These are phyloP conservation scores for Dione vanillae DNA, from an alignment of 2,888 invertebrate genomes.

Conservation along the genomic window DNA sequence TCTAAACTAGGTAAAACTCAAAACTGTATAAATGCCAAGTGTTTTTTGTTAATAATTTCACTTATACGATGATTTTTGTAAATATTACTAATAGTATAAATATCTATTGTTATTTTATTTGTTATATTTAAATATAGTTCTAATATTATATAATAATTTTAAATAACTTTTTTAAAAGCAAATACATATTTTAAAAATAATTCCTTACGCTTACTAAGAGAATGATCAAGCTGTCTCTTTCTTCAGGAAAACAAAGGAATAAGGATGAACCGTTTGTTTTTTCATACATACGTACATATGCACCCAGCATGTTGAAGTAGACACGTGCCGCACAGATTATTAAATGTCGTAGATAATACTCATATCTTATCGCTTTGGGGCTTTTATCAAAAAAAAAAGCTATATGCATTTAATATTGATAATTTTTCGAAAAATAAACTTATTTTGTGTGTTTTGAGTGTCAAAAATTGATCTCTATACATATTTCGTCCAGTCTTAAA, in stretches of 20 bases:
- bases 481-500: background rate
- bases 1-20: conserved; percentile 43
- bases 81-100: background rate
- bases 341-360: conserved; percentile 26
- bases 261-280: conserved; percentile 10
- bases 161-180: background rate
- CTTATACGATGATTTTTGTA: background rate
- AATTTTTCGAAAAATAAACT: background rate
- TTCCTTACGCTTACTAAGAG: background rate
- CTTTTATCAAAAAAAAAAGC: conserved; percentile 17
- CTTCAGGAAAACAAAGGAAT: conserved; percentile 34
- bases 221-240: conserved; percentile 14
- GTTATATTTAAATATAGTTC: background rate
- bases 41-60: conserved; percentile 10
- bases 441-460: background rate
- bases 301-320: conserved; percentile 10
- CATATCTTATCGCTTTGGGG: conserved; percentile 24
- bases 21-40: conserved; percentile 7
- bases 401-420: background rate
- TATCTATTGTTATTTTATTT: too few species aligned
- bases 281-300: conserved; percentile 10
- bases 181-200: background rate
- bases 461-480: background rate
- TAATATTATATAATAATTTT: background rate
- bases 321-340: conserved; percentile 31